Conservation (phyloP, 1,140 invertebrate species). For the Cecropterus lyciades region DNA sequence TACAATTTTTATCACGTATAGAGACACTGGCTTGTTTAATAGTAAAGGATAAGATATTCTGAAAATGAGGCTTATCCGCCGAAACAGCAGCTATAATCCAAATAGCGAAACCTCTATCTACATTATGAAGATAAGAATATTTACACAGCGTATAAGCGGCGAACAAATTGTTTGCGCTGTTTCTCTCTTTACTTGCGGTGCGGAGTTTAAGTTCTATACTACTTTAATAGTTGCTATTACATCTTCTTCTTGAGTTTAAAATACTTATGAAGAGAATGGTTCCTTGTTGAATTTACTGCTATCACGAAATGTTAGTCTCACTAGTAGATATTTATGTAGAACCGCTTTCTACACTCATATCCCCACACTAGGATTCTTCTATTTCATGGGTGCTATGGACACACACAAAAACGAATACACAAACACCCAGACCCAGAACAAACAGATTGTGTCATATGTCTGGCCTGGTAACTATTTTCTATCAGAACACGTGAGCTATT, state of each 20-base stretch:
- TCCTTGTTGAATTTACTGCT: too few species aligned
- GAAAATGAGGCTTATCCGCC: conserved; percentile 10
- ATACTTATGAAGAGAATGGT: not conserved
- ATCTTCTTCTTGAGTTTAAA: not conserved
- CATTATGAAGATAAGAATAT: conserved; percentile 64
- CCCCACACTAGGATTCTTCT: too few species aligned
- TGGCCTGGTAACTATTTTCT: too few species aligned
- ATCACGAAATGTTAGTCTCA: too few species aligned
- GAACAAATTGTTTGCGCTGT: conserved; percentile 57
- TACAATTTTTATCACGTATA: not conserved
- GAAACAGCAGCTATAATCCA: conserved; percentile 19
- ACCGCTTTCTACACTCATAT: too few species aligned
- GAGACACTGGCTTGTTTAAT: conserved; percentile 6
- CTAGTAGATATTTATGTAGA: too few species aligned
- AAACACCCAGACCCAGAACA: too few species aligned
- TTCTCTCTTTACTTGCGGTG: conserved; percentile 56
- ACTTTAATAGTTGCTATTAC: conserved; percentile 13
- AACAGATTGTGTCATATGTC: too few species aligned
- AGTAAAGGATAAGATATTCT: conserved; percentile 12
- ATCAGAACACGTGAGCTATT: too few species aligned
- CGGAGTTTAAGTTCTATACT: conserved; percentile 39
- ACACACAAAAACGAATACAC: too few species aligned
- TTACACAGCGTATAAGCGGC: conserved; percentile 72
- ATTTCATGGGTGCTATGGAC: too few species aligned
- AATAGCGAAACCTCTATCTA: conserved; percentile 49